phyloP scores from a whole-genome alignment of 2,888 invertebrate genomes.

The Gymnoscelis rufifasciata region DNA sequence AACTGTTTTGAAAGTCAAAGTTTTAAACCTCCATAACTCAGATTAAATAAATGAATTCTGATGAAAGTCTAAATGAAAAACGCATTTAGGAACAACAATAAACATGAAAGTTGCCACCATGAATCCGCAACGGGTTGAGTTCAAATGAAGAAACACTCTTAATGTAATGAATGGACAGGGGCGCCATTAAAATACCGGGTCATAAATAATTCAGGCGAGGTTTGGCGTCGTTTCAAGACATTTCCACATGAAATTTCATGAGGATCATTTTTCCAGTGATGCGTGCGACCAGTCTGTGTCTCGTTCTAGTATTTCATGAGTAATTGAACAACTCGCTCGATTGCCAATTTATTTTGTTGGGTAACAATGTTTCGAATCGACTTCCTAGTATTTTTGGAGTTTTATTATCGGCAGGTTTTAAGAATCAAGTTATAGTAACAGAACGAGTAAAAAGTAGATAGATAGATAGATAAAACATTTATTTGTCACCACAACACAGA shows the following conservation, averaged over 20 bases:
- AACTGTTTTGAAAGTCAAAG: not conserved
- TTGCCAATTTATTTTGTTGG: not conserved
- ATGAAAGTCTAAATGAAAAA: not conserved
- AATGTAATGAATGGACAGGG: conserved; percentile 68
- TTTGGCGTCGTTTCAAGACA: conserved; percentile 78
- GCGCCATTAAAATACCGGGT: conserved; percentile 73
- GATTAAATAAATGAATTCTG: no score
- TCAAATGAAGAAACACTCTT: conserved; percentile 70
- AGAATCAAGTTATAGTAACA: no score
- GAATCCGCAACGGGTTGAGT: conserved; percentile 50
- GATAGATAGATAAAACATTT: no score
- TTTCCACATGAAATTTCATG: conserved; percentile 78
- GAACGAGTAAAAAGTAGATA: no score
- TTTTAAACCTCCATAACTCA: no score
- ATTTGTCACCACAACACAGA: no score
- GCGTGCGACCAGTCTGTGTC: conserved; percentile 29
- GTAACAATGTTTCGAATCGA: not conserved
- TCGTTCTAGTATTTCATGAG: conserved; percentile 34
- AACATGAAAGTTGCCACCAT: conserved; percentile 35
- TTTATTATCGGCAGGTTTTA: not conserved
- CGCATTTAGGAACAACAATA: conserved; percentile 13
- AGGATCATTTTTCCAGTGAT: conserved; percentile 70
- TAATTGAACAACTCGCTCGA: conserved; percentile 39
- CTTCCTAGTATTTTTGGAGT: not conserved
- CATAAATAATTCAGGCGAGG: conserved; percentile 75